phyloP scores from a whole-genome alignment of 2,797 vertebrate genomes.

The Sebastes hopkinsi region DNA sequence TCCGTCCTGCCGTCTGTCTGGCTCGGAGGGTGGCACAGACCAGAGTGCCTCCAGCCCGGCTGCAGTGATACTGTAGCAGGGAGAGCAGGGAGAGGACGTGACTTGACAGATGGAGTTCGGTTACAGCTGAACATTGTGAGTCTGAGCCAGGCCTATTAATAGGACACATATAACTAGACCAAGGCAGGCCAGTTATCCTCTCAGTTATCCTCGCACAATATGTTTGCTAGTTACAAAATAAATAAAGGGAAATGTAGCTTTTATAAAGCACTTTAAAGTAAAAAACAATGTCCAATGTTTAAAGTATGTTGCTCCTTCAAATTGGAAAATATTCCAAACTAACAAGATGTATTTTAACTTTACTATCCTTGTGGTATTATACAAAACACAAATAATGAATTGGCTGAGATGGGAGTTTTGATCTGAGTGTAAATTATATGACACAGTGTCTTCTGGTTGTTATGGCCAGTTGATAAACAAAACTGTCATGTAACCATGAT shows the following conservation, averaged over 20 bases:
- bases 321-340: background rate
- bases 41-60: constrained; percentile 81
- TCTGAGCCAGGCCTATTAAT: constrained; percentile 92
- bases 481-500: background rate
- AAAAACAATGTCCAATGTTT: background rate
- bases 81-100: constrained; percentile 83
- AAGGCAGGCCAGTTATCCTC: constrained; percentile 42
- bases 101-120: constrained; percentile 90
- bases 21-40: constrained; percentile 59
- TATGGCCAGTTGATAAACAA: background rate
- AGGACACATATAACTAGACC: constrained; percentile 73
- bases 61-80: constrained; percentile 81
- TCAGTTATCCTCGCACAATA: constrained; percentile 44
- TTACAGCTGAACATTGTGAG: constrained; percentile 93
- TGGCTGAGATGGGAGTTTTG: background rate
- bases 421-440: background rate
- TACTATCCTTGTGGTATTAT: background rate
- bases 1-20: constrained; percentile 66
- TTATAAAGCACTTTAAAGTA: background rate
- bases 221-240: constrained; percentile 42
- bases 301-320: background rate
- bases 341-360: background rate
- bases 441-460: background rate
- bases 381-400: background rate
- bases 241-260: constrained; percentile 11